Evolutionary conservation across 2,797 vertebrate species (phyloP), one percentile per base, ranked within the genome.

Genomic region (Borostomias antarcticus): DNA sequence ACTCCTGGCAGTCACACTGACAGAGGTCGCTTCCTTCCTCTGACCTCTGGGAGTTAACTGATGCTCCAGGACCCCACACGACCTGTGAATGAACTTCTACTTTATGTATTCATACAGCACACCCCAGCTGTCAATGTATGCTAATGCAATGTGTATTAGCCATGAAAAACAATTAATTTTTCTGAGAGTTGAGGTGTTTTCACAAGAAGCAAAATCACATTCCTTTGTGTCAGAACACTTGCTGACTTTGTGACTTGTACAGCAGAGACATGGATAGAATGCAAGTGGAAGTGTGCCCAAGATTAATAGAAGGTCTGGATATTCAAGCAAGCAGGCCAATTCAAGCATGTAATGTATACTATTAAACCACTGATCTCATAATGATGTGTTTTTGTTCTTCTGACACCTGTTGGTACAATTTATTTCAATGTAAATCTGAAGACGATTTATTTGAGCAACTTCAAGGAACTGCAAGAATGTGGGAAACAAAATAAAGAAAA

Each of bases 91-190:
- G 83, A 90, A 88, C 86, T 77, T 65, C 21, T 9, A 15, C 68
- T 78, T 86, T 85, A 73, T 45, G 72, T 78, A 85, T 86, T 84
- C 85, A 76, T 66, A 75, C 63, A 74, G 79, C 69, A 76, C 76
- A 40, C 50, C 32, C 19, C 82, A 67, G 75, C 85, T 86, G 83
- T 90, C 86, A 82, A 73, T 89, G 80, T 85, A 87, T 90, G 88
- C 82, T 82, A 86, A 89, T 89, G 70, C 15, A 0, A 69, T 74
- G 70, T 76, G 82, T 89, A 87, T 89, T 83, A 87, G 80, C 79
- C 75, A 72, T 70, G 80, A 75, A 88, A 89, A 87, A 82, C 86
- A 87, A 88, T 88, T 83, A 77, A 81, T 86, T 89, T 85, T 80
- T 57, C 70, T 65, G 75, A 82, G 79, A 82, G 83, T 80, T 84